A percentile compares a stretch with the other conserved stretches of the same genome.
Conservation (phyloP, 1,140 invertebrate genomes). For the Pissodes strobi region DNA sequence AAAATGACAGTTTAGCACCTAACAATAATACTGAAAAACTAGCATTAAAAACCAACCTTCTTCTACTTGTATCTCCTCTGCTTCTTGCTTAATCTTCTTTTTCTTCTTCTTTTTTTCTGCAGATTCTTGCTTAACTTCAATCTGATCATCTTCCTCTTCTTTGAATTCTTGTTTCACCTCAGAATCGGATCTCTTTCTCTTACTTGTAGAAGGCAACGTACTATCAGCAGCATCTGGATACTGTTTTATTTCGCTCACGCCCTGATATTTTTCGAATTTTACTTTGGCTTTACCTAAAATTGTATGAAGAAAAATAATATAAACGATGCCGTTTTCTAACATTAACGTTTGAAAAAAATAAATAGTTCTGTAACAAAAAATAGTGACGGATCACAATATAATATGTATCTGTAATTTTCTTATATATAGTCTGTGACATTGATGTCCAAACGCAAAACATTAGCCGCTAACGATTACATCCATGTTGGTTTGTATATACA, state of each 20-base stretch:
- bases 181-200: conserved; percentile 59
- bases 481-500: too few species aligned
- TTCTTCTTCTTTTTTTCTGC: conserved; percentile 53
- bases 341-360: too few species aligned
- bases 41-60: background rate
- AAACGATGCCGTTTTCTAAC: too few species aligned
- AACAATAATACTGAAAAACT: conserved; percentile 46
- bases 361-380: too few species aligned
- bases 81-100: conserved; percentile 53
- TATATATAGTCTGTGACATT: too few species aligned
- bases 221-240: conserved; percentile 67
- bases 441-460: too few species aligned
- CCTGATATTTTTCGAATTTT: conserved; percentile 90
- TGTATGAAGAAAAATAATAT: too few species aligned
- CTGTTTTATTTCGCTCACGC: conserved; percentile 70
- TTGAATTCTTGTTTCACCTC: conserved; percentile 50
- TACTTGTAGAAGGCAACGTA: conserved; percentile 59
- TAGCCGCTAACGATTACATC: too few species aligned
- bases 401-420: too few species aligned
- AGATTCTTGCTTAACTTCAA: conserved; percentile 49
- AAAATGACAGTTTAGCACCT: too few species aligned
- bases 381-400: too few species aligned
- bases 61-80: too few species aligned
- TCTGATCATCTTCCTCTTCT: conserved; percentile 24
- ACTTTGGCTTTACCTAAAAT: conserved; percentile 73